Conservation (phyloP, 2,797 vertebrate species). For the Chiloscyllium punctatum region DNA sequence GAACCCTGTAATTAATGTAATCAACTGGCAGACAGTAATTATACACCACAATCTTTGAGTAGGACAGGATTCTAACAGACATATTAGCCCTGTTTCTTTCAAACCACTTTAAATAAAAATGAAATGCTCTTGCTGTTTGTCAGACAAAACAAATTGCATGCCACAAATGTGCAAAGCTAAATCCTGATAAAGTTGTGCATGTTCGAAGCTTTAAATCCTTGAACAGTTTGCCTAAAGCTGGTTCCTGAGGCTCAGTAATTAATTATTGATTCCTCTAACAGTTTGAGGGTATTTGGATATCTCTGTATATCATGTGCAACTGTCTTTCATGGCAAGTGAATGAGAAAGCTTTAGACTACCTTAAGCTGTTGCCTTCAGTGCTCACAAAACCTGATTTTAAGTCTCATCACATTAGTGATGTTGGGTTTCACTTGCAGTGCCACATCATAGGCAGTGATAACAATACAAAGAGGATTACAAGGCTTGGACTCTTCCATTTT, state of each 20-base stretch:
- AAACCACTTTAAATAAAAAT: neutral
- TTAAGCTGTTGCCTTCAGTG: neutral
- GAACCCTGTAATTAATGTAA: neutral
- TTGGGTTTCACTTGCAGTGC: neutral
- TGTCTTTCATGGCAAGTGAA: constrained; percentile 4
- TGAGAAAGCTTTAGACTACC: neutral
- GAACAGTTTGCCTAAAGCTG: neutral
- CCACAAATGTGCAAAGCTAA: constrained; percentile 11
- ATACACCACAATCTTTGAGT: neutral
- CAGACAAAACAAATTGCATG: neutral
- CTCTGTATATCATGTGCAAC: neutral
- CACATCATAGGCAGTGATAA: neutral
- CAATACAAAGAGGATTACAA: neutral
- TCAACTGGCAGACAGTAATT: neutral
- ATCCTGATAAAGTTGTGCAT: neutral
- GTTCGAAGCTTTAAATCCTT: neutral
- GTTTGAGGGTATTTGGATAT: neutral
- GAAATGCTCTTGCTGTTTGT: neutral
- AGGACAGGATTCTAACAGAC: constrained; percentile 16
- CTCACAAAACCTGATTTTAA: neutral
- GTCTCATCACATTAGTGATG: neutral
- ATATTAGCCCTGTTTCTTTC: neutral
- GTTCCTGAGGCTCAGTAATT: neutral
- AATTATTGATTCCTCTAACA: constrained; percentile 18
- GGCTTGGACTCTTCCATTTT: neutral